These are phyloP conservation scores for Cataglyphis livida DNA, from an alignment of 2,888 invertebrate genomes.

Conservation along the genomic window DNA sequence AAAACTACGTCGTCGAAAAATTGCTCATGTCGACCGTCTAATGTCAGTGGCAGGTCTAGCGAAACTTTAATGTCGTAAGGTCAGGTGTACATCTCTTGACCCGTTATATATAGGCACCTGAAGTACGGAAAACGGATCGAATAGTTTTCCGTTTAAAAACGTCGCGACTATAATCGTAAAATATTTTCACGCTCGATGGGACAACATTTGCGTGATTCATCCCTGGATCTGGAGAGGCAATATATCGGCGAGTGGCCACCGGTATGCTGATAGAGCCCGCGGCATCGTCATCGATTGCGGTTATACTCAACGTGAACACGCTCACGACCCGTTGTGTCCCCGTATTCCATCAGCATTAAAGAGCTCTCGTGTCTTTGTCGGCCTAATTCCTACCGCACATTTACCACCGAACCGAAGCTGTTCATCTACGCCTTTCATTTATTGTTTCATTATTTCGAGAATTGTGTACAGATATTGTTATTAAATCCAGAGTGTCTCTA, in stretches of 20 bases:
- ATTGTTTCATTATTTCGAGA: background rate
- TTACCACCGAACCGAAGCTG: background rate
- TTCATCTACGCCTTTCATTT: background rate
- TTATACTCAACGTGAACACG: constrained; percentile 35
- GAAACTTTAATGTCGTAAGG: constrained; percentile 35
- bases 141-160: constrained; percentile 25
- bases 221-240: constrained; percentile 44
- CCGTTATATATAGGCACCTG: background rate
- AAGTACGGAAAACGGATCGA: constrained; percentile 29
- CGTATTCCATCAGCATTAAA: constrained; percentile 49
- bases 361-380: constrained; percentile 36
- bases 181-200: constrained; percentile 58
- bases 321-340: constrained; percentile 40
- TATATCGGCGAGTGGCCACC: constrained; percentile 49
- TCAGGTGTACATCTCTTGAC: background rate
- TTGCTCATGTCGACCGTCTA: constrained; percentile 19
- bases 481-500: no score
- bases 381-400: constrained; percentile 12
- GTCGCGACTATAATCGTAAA: constrained; percentile 26
- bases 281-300: constrained; percentile 68
- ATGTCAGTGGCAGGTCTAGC: constrained; percentile 17
- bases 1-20: constrained; percentile 24
- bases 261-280: constrained; percentile 68
- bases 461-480: background rate
- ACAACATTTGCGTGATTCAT: constrained; percentile 68